Evolutionary conservation across 2,797 vertebrate species (phyloP), one percentile per base, ranked within the genome.

Genomic region (Anguilla megastoma): DNA sequence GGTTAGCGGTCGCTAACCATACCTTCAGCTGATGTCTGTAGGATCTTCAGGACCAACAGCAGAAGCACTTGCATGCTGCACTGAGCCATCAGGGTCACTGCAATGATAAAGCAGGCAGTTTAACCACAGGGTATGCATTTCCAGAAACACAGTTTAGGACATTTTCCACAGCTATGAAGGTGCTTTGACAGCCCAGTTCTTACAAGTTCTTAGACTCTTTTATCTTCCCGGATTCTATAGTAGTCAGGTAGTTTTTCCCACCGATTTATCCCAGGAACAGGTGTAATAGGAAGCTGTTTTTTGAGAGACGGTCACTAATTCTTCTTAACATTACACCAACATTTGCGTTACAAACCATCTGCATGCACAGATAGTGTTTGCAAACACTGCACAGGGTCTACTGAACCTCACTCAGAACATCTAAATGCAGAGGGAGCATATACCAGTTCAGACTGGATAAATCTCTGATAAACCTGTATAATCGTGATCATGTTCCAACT

Each of bases 41-140:
- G 90, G 85, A 88, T 90, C 91, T 94, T 94, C 93, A 96, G 92
- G 90, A 94, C 86, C 90, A 96, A 92, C 89, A 96, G 92, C 89
- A 96, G 91, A 58, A 96, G 92, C 92, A 95, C 87, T 86, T 87
- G 94, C 92, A 95, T 90, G 54, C 94, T 87, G 91, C 94, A 92
- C 88, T 89, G 90, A 94, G 92, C 96, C 96, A 97, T 94, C 90
- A 96, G 95, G 92, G 94, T 95, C 94, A 94, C 94, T 94, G 94
- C 95, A 91, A 96, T 96, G 91, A 86, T 88, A 86, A 8, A 90
- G 58, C 84, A 83, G 88, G 86, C 87, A 86, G 45, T 56, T 85
- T 16, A 90, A 48, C 87, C 14, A 45, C 0, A 5, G 36, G 33
- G 74, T 79, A 41, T 21, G 3, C 33, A 45, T 36, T 21, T 30